phyloP scores from a whole-genome alignment of 2,113 vertebrate genomes.

The Psittacula cyanocephala region DNA sequence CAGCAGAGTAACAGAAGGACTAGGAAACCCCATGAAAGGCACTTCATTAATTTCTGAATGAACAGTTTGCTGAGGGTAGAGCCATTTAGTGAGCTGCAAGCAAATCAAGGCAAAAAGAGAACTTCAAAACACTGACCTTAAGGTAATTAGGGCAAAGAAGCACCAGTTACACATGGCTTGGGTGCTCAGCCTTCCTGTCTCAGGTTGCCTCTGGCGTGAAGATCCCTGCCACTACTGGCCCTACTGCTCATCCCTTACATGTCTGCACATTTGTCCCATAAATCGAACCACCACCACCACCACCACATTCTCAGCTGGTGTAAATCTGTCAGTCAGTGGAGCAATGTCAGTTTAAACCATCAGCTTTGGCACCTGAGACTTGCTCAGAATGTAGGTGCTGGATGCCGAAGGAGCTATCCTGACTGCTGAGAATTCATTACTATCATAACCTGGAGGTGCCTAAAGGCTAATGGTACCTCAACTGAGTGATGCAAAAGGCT shows the following conservation, averaged over 20 bases:
- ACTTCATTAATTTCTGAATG: background rate
- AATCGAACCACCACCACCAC: background rate
- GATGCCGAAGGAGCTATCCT: background rate
- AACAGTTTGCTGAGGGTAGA: background rate
- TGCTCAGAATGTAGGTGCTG: background rate
- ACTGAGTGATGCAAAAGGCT: constrained; percentile 3
- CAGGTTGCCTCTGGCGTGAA: background rate
- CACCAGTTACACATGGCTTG: background rate
- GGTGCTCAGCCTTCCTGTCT: background rate
- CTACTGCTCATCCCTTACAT: background rate
- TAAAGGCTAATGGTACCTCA: constrained; percentile 56
- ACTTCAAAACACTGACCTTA: background rate
- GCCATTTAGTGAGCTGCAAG: background rate
- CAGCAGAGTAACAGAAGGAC: background rate
- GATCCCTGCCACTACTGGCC: background rate
- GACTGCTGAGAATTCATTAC: constrained; percentile 44
- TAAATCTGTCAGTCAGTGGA: constrained; percentile 3
- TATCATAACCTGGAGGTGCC: constrained; percentile 49
- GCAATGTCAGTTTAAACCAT: constrained; percentile 42
- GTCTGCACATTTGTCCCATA: background rate
- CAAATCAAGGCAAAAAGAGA: background rate
- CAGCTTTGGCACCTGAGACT: constrained; percentile 34
- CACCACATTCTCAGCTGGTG: background rate
- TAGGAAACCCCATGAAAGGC: background rate
- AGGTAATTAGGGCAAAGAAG: background rate